Evolutionary conservation across 1,140 invertebrate species (phyloP), one percentile per base, ranked within the genome.

Genomic region (Caenorhabditis briggsae): DNA sequence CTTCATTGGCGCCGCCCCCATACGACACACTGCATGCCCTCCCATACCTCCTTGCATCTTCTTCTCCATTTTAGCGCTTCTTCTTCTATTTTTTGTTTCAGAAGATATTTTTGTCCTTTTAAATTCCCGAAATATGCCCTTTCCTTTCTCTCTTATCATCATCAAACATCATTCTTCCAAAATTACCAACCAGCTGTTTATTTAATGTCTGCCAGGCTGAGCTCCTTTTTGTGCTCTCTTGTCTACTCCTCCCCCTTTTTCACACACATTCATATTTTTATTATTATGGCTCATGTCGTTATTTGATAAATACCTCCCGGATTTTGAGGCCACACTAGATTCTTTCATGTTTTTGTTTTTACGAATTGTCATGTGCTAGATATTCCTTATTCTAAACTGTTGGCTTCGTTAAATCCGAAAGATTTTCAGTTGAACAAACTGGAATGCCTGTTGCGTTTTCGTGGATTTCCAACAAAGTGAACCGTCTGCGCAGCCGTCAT

Each of bases 1-100:
- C 46, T 70, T 33, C 64, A 46, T 53, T 78, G 70, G 70, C 70
- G 70, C 70, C 70, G 70, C 70, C 70, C 70, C 46, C 70, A 48
- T 78, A 46, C 70, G 20, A 48, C 46, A 50, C 70, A 2, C 1
- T 78, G 33, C 70, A 48, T 78, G 70, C 70, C 70, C 70, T 78
- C 70, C 70, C 70, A 78, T 78, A 78, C 70, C 70, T 78, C 70
- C 9, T 25, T n/a, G 11, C 43, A 14, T 53, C 46, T 70, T 18
- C 64, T 41, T 74, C 41, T 74, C 65, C 65, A 48, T n/a, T 74
- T 74, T 74, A 1, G 65, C 41, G 65, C 33, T 12, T 43, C 65
- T 5, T n/a, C 18, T 20, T 12, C 8, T 20, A 46, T 70, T 74
- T 74, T 50, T 23, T 61, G 25, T 61, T 78, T 78, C 53, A 53